These are phyloP conservation scores for Etheostoma perlongum DNA, from an alignment of 2,797 vertebrate genomes.

Conservation along the genomic window DNA sequence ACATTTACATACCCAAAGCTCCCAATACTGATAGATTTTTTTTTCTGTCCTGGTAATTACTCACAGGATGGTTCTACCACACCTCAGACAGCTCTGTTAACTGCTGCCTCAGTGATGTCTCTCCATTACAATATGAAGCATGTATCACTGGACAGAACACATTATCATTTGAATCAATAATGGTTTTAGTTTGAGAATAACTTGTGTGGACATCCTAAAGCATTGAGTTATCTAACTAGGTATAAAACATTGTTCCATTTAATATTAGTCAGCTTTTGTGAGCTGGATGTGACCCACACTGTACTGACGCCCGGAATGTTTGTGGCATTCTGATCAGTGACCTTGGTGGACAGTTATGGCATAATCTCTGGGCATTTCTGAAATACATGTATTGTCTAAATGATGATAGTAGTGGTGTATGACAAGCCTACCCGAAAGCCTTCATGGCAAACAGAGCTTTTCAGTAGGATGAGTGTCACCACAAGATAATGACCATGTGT, in stretches of 20 bases:
- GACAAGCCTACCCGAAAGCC: conserved; percentile 27
- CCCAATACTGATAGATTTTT: not conserved
- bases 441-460: conserved; percentile 15
- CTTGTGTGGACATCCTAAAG: not conserved
- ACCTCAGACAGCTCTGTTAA: not conserved
- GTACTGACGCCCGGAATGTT: conserved; percentile 16
- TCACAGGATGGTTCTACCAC: not conserved
- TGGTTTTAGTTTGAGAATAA: not conserved
- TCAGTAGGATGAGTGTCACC: conserved; percentile 38
- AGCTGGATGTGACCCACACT: conserved; percentile 29
- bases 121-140: not conserved
- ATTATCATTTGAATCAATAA: not conserved
- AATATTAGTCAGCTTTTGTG: conserved; percentile 19
- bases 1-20: not conserved
- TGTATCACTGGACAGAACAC: not conserved
- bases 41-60: not conserved
- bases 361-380: conserved; percentile 23
- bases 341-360: conserved; percentile 14
- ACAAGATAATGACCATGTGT: conserved; percentile 60
- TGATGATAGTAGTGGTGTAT: conserved; percentile 20
- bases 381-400: conserved; percentile 14
- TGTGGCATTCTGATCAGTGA: conserved; percentile 10
- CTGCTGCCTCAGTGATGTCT: not conserved
- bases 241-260: conserved; percentile 7
- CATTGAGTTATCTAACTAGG: not conserved